These are phyloP conservation scores for Phodopus roborovskii DNA, from an alignment of 2,113 vertebrate genomes.

Conservation along the genomic window DNA sequence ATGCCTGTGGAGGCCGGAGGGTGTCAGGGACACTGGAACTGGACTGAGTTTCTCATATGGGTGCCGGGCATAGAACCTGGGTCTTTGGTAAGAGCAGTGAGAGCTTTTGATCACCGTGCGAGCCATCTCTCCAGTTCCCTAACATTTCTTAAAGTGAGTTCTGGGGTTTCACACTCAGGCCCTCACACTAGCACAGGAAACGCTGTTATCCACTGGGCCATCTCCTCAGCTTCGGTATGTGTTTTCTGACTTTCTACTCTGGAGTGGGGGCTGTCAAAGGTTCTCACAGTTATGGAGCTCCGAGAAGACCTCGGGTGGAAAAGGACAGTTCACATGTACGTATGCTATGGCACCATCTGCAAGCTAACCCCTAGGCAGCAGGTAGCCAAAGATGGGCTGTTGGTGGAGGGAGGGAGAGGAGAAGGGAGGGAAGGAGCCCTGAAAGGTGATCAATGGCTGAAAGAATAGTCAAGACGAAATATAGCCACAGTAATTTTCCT, in stretches of 20 bases:
- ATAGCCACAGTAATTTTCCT: not conserved
- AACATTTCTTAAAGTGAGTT: not conserved
- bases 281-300: not conserved
- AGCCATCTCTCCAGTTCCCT: not conserved
- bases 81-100: too few relatives aligned
- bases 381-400: fast-evolving
- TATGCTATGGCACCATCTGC: too few relatives aligned
- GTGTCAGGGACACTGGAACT: not conserved
- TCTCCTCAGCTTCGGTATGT: not conserved
- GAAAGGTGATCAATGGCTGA: not conserved
- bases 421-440: fast-evolving
- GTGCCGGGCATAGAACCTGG: too few relatives aligned
- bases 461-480: not conserved
- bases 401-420: fast-evolving
- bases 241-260: not conserved
- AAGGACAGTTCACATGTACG: not conserved
- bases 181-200: not conserved
- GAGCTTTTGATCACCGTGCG: not conserved
- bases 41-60: not conserved
- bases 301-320: not conserved
- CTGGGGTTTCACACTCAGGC: not conserved
- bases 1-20: not conserved
- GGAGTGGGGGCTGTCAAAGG: not conserved
- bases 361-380: not conserved
- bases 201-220: not conserved